Conservation (phyloP, 2,113 vertebrate genomes). For the Corythornis madagascariensis region DNA sequence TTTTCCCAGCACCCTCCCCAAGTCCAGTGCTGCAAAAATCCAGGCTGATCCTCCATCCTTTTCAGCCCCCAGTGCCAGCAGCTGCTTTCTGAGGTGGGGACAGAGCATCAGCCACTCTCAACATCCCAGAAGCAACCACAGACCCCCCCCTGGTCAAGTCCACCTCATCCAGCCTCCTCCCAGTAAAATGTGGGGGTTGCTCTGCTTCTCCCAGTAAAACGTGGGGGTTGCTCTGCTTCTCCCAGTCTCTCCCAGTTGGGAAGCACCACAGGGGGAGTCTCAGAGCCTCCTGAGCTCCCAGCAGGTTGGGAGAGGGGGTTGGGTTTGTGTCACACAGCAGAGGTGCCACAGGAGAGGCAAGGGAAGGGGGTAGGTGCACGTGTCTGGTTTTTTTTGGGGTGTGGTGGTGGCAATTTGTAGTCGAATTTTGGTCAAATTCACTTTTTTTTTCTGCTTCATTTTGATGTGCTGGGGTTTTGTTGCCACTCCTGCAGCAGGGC, state of each 20-base stretch:
- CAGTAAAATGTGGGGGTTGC: accelerated
- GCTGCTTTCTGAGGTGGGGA: background rate
- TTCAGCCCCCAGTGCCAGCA: accelerated
- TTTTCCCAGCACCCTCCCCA: accelerated
- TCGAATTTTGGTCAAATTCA: background rate
- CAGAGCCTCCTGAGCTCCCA: accelerated
- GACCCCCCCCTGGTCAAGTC: no score
- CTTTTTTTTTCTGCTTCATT: background rate
- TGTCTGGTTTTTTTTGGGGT: background rate
- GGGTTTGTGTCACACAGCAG: accelerated
- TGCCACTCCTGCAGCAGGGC: background rate
- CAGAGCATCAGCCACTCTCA: background rate
- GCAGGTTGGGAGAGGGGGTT: background rate
- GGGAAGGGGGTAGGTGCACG: accelerated
- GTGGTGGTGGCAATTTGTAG: background rate
- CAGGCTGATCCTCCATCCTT: background rate
- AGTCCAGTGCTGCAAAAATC: accelerated
- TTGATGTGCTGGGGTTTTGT: background rate
- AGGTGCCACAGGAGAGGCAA: background rate
- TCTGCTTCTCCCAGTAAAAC: accelerated
- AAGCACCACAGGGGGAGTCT: accelerated
- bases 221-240: accelerated
- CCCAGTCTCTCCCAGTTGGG: accelerated
- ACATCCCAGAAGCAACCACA: background rate
- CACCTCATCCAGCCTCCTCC: accelerated